Conservation (phyloP, 92 coral and sea anemone genomes). For the Epizoanthus rinbou region DNA sequence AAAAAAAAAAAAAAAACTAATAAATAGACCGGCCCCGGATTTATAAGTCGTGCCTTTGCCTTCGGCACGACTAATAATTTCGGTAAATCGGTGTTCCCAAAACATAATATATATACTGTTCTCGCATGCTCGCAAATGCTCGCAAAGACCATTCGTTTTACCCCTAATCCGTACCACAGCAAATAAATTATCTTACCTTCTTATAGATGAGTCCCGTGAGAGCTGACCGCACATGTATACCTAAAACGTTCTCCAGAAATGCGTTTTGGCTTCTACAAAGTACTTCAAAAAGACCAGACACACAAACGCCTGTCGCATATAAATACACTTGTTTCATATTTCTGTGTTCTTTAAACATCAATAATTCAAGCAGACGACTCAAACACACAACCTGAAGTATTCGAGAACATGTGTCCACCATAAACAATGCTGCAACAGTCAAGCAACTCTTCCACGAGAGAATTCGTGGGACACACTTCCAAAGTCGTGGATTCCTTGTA, state of each 20-base stretch:
- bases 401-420: conserved; percentile 4
- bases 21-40: too few relatives aligned
- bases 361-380: conserved; percentile 16
- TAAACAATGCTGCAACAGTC: neutral
- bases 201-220: conserved; percentile 24
- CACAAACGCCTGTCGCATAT: conserved; percentile 6
- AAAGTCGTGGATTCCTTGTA: neutral
- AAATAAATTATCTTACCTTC: conserved; percentile 9
- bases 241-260: neutral
- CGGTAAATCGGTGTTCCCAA: too few relatives aligned
- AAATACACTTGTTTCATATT: neutral
- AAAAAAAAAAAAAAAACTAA: too few relatives aligned
- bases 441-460: neutral
- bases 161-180: too few relatives aligned
- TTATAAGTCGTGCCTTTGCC: too few relatives aligned
- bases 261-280: conserved; percentile 11
- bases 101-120: too few relatives aligned
- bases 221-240: conserved; percentile 24
- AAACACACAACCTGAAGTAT: conserved; percentile 26
- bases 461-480: conserved; percentile 26
- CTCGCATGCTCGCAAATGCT: too few relatives aligned
- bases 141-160: too few relatives aligned
- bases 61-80: too few relatives aligned
- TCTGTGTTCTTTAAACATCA: conserved; percentile 21
- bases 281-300: conserved; percentile 8